Evolutionary conservation across 2,888 invertebrate species (phyloP).

Genomic region (Hylaea fasciaria): DNA sequence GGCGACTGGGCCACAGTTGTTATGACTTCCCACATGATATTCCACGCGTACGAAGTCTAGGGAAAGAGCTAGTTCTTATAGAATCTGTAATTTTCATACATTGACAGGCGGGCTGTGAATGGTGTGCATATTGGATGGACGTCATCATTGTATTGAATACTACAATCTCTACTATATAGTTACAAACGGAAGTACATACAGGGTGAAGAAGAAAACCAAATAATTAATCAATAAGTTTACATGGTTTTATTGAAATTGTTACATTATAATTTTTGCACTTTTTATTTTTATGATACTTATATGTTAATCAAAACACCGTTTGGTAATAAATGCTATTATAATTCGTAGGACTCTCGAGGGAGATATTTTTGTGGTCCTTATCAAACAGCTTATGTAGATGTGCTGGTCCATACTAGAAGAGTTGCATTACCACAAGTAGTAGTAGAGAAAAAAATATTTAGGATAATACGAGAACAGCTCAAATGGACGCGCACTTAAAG

Average conservation of each 20-base stretch:
- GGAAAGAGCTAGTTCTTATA: no score
- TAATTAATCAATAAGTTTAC: slow-evolving; percentile 77
- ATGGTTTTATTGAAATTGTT: slow-evolving; percentile 83
- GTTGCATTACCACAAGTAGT: slow-evolving; percentile 49
- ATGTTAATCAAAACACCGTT: slow-evolving; percentile 82
- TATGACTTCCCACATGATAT: no score
- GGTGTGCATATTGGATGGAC: slow-evolving; percentile 62
- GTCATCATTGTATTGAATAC: slow-evolving; percentile 51
- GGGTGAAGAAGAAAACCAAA: slow-evolving; percentile 60
- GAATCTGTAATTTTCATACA: slow-evolving; percentile 37
- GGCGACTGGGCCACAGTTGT: no score
- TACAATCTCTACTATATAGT: slow-evolving; percentile 58
- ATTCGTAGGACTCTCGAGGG: slow-evolving; percentile 72
- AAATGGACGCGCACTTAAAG: slow-evolving; percentile 51
- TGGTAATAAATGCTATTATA: slow-evolving; percentile 84
- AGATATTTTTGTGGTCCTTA: slow-evolving; percentile 71
- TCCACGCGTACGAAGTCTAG: no score
- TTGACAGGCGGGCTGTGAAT: slow-evolving; percentile 61
- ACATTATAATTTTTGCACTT: slow-evolving; percentile 85
- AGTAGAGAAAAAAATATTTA: slow-evolving; percentile 46
- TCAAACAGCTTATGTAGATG: slow-evolving; percentile 68
- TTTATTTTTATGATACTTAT: slow-evolving; percentile 78
- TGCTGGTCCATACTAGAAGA: slow-evolving; percentile 53
- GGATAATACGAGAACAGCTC: slow-evolving; percentile 46
- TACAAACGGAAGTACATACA: slow-evolving; percentile 12